Evolutionary conservation across 2,797 vertebrate species (phyloP).

Genomic region (Pangasius macronema): DNA sequence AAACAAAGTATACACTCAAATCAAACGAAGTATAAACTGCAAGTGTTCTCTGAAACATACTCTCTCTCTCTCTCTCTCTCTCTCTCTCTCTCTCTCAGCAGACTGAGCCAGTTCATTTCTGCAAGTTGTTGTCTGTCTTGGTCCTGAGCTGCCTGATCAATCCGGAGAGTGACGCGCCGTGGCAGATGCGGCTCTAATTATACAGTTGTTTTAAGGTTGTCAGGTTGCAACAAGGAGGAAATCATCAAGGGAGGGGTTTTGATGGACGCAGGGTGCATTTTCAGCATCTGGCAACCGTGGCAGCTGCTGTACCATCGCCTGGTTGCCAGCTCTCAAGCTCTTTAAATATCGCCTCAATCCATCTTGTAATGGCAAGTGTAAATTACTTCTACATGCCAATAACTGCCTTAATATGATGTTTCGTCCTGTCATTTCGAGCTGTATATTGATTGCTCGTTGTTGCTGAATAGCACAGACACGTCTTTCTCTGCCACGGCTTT

Average conservation of each 20-base stretch:
- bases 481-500: slow-evolving; percentile 54
- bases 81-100: neutral
- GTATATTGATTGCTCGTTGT: slow-evolving; percentile 82
- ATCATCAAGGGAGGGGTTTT: slow-evolving; percentile 69
- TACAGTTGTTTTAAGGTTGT: slow-evolving; percentile 84
- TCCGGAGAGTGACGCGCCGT: slow-evolving; percentile 65
- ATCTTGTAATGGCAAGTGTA: slow-evolving; percentile 83
- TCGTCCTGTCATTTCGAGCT: slow-evolving; percentile 75
- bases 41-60: slow-evolving; percentile 9
- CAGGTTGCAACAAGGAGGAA: slow-evolving; percentile 77
- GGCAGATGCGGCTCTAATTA: slow-evolving; percentile 82
- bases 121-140: slow-evolving; percentile 43
- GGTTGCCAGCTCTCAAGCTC: slow-evolving; percentile 76
- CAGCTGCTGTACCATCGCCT: slow-evolving; percentile 78
- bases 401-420: slow-evolving; percentile 83
- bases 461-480: slow-evolving; percentile 68
- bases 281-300: slow-evolving; percentile 79
- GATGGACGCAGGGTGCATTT: slow-evolving; percentile 79
- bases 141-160: slow-evolving; percentile 57
- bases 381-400: slow-evolving; percentile 85
- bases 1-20: neutral
- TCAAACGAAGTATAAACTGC: neutral
- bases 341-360: slow-evolving; percentile 86
- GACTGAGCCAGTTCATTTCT: slow-evolving; percentile 41
- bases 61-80: neutral